These are phyloP conservation scores for Phyto melanocephala DNA, from an alignment of 2,888 invertebrate species.

Conservation along the genomic window DNA sequence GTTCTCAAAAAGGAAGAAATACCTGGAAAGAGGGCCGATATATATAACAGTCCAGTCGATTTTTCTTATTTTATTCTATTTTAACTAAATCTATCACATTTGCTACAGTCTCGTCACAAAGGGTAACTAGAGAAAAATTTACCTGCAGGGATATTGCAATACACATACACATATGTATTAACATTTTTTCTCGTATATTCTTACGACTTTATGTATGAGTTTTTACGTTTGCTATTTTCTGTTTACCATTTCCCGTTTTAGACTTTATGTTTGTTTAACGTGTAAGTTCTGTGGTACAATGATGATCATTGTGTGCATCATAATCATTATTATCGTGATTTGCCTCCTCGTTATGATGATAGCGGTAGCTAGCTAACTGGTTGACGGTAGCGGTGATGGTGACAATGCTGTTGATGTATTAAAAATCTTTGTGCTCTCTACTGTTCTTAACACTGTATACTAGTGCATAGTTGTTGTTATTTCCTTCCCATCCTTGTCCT, in stretches of 20 bases:
- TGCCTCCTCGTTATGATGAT: background rate
- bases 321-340: background rate
- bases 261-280: conserved; percentile 40
- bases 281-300: conserved; percentile 28
- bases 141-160: too few relatives aligned
- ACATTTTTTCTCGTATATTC: background rate
- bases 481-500: background rate
- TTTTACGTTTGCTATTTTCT: background rate
- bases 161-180: too few relatives aligned
- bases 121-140: too few relatives aligned
- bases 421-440: conserved; percentile 29
- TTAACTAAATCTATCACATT: too few relatives aligned
- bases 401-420: conserved; percentile 31
- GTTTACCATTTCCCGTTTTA: conserved; percentile 14
- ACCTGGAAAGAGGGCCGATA: too few relatives aligned
- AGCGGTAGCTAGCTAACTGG: background rate
- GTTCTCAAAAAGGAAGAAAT: too few relatives aligned
- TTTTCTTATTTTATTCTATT: too few relatives aligned
- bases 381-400: background rate
- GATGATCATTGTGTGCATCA: conserved; percentile 6
- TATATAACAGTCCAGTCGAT: too few relatives aligned
- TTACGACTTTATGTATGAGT: background rate
- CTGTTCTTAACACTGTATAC: background rate
- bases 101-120: too few relatives aligned
- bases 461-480: background rate